Evolutionary conservation across 1,140 invertebrate genomes (phyloP), one percentile per base, ranked within the genome.

Genomic region (Cotesia glomerata): DNA sequence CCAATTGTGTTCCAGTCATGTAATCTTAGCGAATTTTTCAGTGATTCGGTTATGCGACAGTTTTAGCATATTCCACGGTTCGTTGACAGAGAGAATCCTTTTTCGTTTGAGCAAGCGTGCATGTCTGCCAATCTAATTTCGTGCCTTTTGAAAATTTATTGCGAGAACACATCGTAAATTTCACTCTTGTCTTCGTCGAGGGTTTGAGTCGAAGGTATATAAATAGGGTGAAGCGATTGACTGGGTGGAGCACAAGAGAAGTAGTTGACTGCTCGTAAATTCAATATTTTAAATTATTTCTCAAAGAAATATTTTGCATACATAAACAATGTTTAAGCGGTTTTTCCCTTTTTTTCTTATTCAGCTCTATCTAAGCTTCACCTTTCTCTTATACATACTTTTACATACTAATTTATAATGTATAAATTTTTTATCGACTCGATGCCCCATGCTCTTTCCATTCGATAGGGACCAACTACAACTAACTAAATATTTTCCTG

Each of bases 71-170:
- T 45, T 45, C 39, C 39, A 45, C 58, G 16, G 14, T 61, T 26
- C 11, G 58, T 61, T 26, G 26, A 26, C 14, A 26, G 58, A 32
- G 26, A 26, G 14, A 61, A 61, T 61, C 26, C 58, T 61, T 61
- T 26, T 61, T 26, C 11, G 18, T 16, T 16, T 18, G 58, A 13
- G 58, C 26, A 61, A 45, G 39, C 39, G 39, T 61, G 58, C 58
- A 61, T 61, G 58, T 61, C 18, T 26, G 26, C 58, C 58, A 61
- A 61, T 61, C 26, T 61, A 61, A 61, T 61, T 61, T 61, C 16
- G 58, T 26, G 58, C 26, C 58, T 32, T 61, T 61, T 32, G 58
- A 61, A 61, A 61, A 61, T 61, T 35, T 61, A 61, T 61, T 61
- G 58, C 58, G 5, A 13, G 58, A 61, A 61, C 26, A 18, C 58